These are phyloP conservation scores for Thunnus thynnus DNA, from an alignment of 2,113 vertebrate genomes.

Conservation along the genomic window DNA sequence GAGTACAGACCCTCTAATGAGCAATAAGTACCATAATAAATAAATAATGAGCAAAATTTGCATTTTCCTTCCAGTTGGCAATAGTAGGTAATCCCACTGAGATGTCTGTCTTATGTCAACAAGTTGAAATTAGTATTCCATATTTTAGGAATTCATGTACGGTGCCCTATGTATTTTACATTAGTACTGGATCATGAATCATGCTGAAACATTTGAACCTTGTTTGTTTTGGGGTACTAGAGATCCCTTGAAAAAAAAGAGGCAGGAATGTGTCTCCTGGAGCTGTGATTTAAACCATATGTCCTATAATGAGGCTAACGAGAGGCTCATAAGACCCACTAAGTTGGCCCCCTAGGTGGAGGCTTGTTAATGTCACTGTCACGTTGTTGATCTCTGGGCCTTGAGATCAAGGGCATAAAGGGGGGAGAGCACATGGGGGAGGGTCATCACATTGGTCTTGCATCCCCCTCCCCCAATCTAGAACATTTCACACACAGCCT, in stretches of 20 bases:
- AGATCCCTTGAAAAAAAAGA: slow-evolving; percentile 53
- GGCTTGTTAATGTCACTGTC: slow-evolving; percentile 86
- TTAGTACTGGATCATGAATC: slow-evolving; percentile 2
- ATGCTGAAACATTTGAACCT: not conserved
- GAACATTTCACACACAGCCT: slow-evolving; percentile 61
- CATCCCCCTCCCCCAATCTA: not conserved
- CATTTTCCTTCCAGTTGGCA: too few relatives aligned
- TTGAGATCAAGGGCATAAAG: slow-evolving; percentile 78
- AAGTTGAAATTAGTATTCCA: not conserved
- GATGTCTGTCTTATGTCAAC: too few relatives aligned
- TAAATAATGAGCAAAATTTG: too few relatives aligned
- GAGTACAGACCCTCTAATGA: too few relatives aligned
- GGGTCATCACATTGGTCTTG: slow-evolving; percentile 10
- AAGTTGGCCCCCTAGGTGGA: slow-evolving; percentile 73
- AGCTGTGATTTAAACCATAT: slow-evolving; percentile 91
- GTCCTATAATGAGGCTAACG: slow-evolving; percentile 90
- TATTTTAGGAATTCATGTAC: not conserved
- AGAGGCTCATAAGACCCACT: slow-evolving; percentile 88
- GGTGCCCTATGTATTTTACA: not conserved
- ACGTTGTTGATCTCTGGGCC: slow-evolving; percentile 80
- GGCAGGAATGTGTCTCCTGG: slow-evolving; percentile 83
- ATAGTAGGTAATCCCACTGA: too few relatives aligned
- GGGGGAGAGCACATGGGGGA: slow-evolving; percentile 19
- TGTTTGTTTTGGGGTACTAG: slow-evolving; percentile 77
- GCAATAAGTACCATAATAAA: too few relatives aligned